Conservation (phyloP, 2,888 invertebrate genomes). For the Drosophila lacicola region DNA sequence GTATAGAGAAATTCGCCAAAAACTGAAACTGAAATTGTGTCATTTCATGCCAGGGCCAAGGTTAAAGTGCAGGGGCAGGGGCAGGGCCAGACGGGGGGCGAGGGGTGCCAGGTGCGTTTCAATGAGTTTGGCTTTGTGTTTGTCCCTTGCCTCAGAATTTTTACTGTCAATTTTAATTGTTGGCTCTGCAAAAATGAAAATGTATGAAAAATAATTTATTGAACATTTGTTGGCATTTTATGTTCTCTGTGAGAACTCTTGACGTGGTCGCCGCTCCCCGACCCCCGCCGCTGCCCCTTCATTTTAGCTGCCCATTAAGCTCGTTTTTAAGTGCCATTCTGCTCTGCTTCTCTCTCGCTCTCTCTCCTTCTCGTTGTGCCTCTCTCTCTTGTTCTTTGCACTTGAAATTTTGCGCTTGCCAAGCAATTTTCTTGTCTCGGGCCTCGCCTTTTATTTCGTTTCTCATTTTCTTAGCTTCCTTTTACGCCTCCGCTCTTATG, state of each 20-base stretch:
- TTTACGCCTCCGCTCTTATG: constrained; percentile 28
- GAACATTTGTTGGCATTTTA: constrained; percentile 64
- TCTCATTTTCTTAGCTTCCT: constrained; percentile 55
- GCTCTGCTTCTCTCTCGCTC: constrained; percentile 19
- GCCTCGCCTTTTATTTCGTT: constrained; percentile 57
- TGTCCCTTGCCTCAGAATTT: constrained; percentile 21
- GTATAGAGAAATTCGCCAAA: constrained; percentile 46
- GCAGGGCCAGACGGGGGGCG: constrained; percentile 4
- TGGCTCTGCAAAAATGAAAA: constrained; percentile 33
- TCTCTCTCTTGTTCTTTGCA: constrained; percentile 41
- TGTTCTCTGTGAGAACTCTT: constrained; percentile 61
- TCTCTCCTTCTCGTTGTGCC: constrained; percentile 4
- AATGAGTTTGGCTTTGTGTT: constrained; percentile 47
- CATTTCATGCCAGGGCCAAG: constrained; percentile 78
- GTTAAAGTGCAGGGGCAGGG: constrained; percentile 16
- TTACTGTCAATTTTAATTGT: constrained; percentile 75
- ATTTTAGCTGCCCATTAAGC: constrained; percentile 67
- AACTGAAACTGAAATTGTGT: constrained; percentile 82
- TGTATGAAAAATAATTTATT: constrained; percentile 55
- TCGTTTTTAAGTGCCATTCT: constrained; percentile 73
- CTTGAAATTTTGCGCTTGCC: constrained; percentile 75
- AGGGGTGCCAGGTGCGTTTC: constrained; percentile 11
- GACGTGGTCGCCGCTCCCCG: constrained; percentile 55
- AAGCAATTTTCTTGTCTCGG: constrained; percentile 62
- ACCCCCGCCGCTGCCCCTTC: background rate